Evolutionary conservation across 2,113 vertebrate genomes (phyloP).

Genomic region (Sturnira hondurensis): DNA sequence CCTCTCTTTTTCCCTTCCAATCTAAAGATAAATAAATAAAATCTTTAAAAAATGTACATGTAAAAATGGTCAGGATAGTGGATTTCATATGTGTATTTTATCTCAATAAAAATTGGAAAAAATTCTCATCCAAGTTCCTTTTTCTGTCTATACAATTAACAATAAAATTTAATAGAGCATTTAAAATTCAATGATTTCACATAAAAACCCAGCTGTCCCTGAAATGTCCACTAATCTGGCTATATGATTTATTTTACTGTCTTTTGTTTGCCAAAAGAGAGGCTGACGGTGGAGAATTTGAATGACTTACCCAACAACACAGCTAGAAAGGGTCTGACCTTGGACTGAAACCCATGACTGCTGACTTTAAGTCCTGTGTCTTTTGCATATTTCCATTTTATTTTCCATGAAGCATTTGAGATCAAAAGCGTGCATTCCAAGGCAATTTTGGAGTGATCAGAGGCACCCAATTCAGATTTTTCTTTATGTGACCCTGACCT

Average conservation of each 20-base stretch:
- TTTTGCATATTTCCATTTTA: background rate
- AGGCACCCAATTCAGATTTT: background rate
- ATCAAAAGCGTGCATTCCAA: background rate
- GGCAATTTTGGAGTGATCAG: background rate
- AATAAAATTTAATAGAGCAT: constrained; percentile 9
- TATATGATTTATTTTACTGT: background rate
- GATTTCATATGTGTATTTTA: no score
- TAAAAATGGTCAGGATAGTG: no score
- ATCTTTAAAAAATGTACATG: no score
- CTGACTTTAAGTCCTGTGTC: background rate
- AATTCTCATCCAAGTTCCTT: background rate
- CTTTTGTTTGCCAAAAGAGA: background rate
- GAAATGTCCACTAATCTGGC: background rate
- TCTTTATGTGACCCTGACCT: background rate
- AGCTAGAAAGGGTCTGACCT: background rate
- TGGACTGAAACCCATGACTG: background rate
- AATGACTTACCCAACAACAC: background rate
- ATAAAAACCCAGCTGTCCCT: constrained; percentile 15
- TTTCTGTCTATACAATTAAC: background rate
- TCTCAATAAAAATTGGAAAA: no score
- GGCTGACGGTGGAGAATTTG: background rate
- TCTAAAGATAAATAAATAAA: no score
- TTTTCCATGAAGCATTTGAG: background rate
- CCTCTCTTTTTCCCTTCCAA: no score
- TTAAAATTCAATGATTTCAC: constrained; percentile 5